Percentiles rank a stretch among this genome's conserved stretches.
Evolutionary conservation across 2,888 invertebrate genomes (phyloP).

Genomic region (Lepidochitona cinerea): DNA sequence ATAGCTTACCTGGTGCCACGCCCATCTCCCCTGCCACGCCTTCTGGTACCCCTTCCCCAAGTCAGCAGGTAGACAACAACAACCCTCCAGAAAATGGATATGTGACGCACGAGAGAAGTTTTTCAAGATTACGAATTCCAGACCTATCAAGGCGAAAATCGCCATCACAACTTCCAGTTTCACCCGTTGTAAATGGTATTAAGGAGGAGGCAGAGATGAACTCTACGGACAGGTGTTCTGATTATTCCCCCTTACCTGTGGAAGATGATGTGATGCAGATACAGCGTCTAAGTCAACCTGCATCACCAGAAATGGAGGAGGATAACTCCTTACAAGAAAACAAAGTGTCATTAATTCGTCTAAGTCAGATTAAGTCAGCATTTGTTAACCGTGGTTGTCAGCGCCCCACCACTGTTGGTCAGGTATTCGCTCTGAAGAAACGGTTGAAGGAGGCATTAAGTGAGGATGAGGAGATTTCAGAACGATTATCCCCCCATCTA

Average conservation of each 20-base stretch:
- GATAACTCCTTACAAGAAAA: too few species aligned
- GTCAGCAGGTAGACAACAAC: too few species aligned
- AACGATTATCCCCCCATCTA: not conserved
- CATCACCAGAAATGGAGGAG: too few species aligned
- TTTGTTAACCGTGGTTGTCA: conserved; percentile 29
- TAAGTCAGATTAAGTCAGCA: conserved; percentile 55
- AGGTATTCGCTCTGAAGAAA: conserved; percentile 51
- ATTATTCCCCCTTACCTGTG: too few species aligned
- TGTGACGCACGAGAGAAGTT: not conserved
- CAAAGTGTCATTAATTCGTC: conserved; percentile 39
- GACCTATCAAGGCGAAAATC: not conserved
- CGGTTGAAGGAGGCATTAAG: conserved; percentile 31
- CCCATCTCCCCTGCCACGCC: not conserved
- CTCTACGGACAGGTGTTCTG: too few species aligned
- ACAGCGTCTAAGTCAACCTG: too few species aligned
- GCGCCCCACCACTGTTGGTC: conserved; percentile 30
- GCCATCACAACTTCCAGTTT: not conserved
- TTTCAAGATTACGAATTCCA: not conserved
- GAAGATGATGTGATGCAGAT: too few species aligned
- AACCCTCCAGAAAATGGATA: not conserved
- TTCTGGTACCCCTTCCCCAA: too few species aligned
- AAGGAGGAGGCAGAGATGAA: too few species aligned
- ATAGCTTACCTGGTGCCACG: not conserved
- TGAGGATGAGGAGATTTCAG: not conserved
- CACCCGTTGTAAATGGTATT: too few species aligned